phyloP scores from a whole-genome alignment of 1,140 invertebrate species.

The Babylonia areolata region DNA sequence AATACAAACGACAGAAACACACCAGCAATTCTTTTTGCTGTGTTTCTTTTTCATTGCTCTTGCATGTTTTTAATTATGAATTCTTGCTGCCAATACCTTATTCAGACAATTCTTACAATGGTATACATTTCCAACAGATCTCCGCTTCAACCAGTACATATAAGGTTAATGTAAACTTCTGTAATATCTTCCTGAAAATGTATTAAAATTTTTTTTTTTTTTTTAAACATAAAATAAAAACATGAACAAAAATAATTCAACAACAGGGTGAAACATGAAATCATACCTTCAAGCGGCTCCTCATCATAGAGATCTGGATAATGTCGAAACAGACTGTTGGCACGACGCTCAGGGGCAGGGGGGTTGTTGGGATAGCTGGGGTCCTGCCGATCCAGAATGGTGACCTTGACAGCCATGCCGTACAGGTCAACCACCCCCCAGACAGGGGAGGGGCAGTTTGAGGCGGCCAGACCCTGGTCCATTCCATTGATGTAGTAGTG shows the following conservation, averaged over 20 bases:
- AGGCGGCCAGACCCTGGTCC: slow-evolving; percentile 75
- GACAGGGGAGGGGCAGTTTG: slow-evolving; percentile 64
- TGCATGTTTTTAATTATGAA: too few species aligned
- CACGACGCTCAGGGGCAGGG: slow-evolving; percentile 43
- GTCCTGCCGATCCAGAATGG: slow-evolving; percentile 67
- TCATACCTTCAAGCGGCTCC: slow-evolving; percentile 41
- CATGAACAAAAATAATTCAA: background rate
- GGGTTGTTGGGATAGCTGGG: slow-evolving; percentile 57
- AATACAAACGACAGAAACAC: too few species aligned
- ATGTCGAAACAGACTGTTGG: slow-evolving; percentile 61
- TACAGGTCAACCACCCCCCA: slow-evolving; percentile 77
- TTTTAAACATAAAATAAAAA: background rate
- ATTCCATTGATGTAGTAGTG: slow-evolving; percentile 75
- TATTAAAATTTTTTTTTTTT: too few species aligned
- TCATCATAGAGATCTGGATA: slow-evolving; percentile 65
- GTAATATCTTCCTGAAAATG: too few species aligned
- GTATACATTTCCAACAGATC: too few species aligned
- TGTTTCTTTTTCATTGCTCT: too few species aligned
- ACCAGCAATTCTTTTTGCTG: too few species aligned
- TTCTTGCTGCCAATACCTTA: too few species aligned
- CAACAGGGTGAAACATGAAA: background rate
- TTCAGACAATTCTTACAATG: too few species aligned
- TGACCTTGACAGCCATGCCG: slow-evolving; percentile 91
- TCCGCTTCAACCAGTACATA: too few species aligned
- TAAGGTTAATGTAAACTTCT: too few species aligned